Evolutionary conservation across 2,888 invertebrate species (phyloP), one percentile per base, ranked within the genome.

Genomic region (Aporophyla lueneburgensis): DNA sequence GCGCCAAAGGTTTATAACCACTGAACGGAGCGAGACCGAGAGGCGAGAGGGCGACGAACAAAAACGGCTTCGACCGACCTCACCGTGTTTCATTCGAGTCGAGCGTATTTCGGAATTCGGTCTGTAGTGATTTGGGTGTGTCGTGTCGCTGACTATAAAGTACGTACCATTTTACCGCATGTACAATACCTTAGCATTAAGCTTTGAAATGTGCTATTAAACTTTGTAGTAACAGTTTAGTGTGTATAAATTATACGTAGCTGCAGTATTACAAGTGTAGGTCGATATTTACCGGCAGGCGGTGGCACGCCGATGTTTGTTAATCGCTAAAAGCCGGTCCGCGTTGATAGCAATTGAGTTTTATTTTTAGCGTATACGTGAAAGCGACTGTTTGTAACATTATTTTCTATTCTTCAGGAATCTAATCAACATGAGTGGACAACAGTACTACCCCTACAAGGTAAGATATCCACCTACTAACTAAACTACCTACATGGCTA

Each of bases 401-500:
- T 76, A 76, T 78, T 88, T 90, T 92, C 90, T 91, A 75, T 92
- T 93, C 93, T 88, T 91, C 93, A 95, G 95, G 92, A 94, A 93
- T 90, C 90, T 33, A 92, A 73, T 88, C 96, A 97, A 95, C 93
- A 98, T 98, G 98, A 97, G 97, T 95, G 98, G 98, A 93, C 98
- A 98, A 91, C 98, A 98, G 96, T 98, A 98, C 96, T 98, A 98
- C 96, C 98, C 98, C 92, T 98, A 98, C 97, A 98, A 98, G 97
- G 98, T 98, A 95, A 97, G 97, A 92, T 91, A 90, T 87, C 90
- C 91, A 92, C 93, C 93, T 94, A 93, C 93, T 83, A 79, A 82
- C 74, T 67, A 71, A 61, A 43, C 84, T 84, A 80, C 82, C 79
- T 85, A 86, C 81, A 84, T 88, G 85, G 85, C 81, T 71, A 80